These are phyloP conservation scores for Ormyrus thymus DNA, from an alignment of 2,888 invertebrate species.

Conservation along the genomic window DNA sequence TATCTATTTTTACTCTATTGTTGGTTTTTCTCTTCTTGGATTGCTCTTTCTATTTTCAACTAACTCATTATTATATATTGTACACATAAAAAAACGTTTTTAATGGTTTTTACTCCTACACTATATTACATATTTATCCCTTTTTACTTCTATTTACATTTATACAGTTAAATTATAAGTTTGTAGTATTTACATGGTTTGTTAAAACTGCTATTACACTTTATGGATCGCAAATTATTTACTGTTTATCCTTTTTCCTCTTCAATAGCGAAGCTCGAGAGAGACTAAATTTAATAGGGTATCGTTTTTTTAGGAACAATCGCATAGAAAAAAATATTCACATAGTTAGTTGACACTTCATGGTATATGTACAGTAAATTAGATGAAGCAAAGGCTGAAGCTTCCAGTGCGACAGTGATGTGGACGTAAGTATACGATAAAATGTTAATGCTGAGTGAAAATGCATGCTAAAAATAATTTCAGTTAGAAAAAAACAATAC, in stretches of 20 bases:
- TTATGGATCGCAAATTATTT: slow-evolving; percentile 25
- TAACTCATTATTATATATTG: slow-evolving; percentile 18
- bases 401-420: slow-evolving; percentile 52
- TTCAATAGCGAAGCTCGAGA: slow-evolving; percentile 54
- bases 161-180: slow-evolving; percentile 14
- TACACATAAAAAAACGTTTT: background rate
- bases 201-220: slow-evolving; percentile 37
- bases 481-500: background rate
- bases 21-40: slow-evolving; percentile 32
- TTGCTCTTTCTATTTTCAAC: slow-evolving; percentile 23
- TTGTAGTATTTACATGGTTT: slow-evolving; percentile 1
- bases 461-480: slow-evolving; percentile 25
- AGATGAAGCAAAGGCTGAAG: slow-evolving; percentile 55
- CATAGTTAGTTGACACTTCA: slow-evolving; percentile 34
- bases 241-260: slow-evolving; percentile 35
- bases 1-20: slow-evolving; percentile 56
- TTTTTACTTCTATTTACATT: slow-evolving; percentile 32
- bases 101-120: slow-evolving; percentile 13
- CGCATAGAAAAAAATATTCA: slow-evolving; percentile 32
- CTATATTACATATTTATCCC: slow-evolving; percentile 21
- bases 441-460: slow-evolving; percentile 7
- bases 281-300: slow-evolving; percentile 30
- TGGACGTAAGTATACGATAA: slow-evolving; percentile 2
- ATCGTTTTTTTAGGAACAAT: slow-evolving; percentile 29
- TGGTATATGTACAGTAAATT: slow-evolving; percentile 26